phyloP scores from a whole-genome alignment of 2,888 invertebrate genomes.

The Scotopteryx bipunctaria region DNA sequence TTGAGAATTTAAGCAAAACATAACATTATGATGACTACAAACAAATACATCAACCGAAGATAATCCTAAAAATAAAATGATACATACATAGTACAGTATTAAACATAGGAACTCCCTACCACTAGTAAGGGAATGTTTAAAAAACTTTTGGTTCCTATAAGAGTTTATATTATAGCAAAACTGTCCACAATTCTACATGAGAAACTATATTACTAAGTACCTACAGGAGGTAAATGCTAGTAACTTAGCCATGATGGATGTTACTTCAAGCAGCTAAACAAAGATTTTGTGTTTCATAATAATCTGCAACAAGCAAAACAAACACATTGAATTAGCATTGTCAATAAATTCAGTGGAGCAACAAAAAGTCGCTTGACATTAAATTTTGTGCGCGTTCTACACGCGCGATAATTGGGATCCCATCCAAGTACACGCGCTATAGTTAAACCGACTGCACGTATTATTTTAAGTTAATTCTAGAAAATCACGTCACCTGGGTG shows the following conservation, averaged over 20 bases:
- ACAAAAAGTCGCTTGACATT: too few relatives aligned
- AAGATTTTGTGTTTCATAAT: slow-evolving; percentile 4
- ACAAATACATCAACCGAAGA: slow-evolving; percentile 1
- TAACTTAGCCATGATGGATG: background rate
- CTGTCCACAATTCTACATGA: background rate
- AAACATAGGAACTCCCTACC: slow-evolving; percentile 14
- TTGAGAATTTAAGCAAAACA: slow-evolving; percentile 12
- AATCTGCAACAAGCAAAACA: slow-evolving; percentile 19
- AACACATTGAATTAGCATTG: too few relatives aligned
- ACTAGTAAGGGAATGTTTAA: slow-evolving; percentile 18
- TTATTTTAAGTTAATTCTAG: too few relatives aligned
- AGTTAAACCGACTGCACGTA: too few relatives aligned
- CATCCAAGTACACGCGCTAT: too few relatives aligned
- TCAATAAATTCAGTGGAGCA: too few relatives aligned
- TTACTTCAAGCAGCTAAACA: background rate
- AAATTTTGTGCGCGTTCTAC: too few relatives aligned
- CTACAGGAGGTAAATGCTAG: slow-evolving; percentile 9
- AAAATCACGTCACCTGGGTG: too few relatives aligned
- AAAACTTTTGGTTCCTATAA: slow-evolving; percentile 6
- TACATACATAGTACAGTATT: background rate
- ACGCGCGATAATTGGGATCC: too few relatives aligned
- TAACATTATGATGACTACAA: background rate
- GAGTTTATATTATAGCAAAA: background rate
- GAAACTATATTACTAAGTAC: slow-evolving; percentile 3
- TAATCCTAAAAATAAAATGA: slow-evolving; percentile 5